Conservation (phyloP, 2,797 vertebrate species). For the Acipenser transmontanus region DNA sequence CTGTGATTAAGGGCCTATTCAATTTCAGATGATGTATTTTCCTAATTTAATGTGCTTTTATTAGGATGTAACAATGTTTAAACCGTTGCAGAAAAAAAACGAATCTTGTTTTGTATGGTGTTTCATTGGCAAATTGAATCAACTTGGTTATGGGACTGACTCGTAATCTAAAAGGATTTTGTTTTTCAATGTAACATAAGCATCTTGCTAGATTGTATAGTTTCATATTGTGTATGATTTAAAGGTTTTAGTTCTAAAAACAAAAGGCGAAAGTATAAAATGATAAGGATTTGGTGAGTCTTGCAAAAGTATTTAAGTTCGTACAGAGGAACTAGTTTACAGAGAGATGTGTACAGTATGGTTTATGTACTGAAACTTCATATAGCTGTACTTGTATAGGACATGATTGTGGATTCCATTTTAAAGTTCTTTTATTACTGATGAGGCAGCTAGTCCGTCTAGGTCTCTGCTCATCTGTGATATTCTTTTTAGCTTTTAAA, state of each 20-base stretch:
- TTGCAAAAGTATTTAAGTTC: conserved; percentile 22
- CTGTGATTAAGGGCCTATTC: conserved; percentile 39
- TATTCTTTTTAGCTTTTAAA: conserved; percentile 26
- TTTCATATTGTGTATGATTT: conserved; percentile 21
- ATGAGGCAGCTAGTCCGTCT: conserved; percentile 39
- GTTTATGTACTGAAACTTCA: conserved; percentile 25
- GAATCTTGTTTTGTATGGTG: conserved; percentile 39
- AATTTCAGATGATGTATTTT: conserved; percentile 14
- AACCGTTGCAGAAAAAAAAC: conserved; percentile 19
- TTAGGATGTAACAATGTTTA: conserved; percentile 29
- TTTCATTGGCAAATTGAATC: conserved; percentile 28
- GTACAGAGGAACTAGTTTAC: conserved; percentile 18
- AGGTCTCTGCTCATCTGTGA: conserved; percentile 24
- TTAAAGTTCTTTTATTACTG: conserved; percentile 24
- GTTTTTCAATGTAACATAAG: conserved; percentile 22
- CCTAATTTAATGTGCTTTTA: conserved; percentile 34
- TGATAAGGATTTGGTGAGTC: not conserved
- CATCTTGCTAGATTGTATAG: conserved; percentile 34
- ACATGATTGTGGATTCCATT: not conserved
- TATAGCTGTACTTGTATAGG: conserved; percentile 26
- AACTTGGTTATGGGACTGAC: conserved; percentile 26
- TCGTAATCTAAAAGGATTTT: conserved; percentile 34
- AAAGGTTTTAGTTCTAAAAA: conserved; percentile 20
- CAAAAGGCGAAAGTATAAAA: conserved; percentile 24
- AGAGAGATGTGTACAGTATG: conserved; percentile 24